A percentile compares a stretch with the other conserved stretches of the same genome.
Evolutionary conservation across 2,113 vertebrate genomes (phyloP).

Genomic region (Calidris pugnax): DNA sequence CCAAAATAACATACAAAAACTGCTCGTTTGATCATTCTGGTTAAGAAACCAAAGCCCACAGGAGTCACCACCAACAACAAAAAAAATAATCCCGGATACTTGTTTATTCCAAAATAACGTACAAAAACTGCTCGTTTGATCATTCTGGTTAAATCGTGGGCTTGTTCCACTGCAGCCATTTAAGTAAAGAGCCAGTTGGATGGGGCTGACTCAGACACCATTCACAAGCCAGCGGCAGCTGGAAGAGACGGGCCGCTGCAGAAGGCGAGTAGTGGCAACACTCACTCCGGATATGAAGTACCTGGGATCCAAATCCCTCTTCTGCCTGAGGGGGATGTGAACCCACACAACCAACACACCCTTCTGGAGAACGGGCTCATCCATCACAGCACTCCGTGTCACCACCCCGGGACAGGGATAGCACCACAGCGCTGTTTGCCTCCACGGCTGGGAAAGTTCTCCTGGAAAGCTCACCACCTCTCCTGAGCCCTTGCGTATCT

Average conservation of each 20-base stretch:
- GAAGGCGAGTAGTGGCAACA: neutral
- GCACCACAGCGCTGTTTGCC: accelerated
- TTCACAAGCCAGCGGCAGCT: neutral
- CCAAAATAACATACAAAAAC: neutral
- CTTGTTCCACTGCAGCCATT: neutral
- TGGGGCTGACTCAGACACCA: constrained; percentile 34
- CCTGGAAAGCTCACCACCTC: neutral
- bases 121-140: neutral
- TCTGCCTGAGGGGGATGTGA: neutral
- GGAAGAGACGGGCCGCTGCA: neutral
- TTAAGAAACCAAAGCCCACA: neutral
- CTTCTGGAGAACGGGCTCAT: accelerated
- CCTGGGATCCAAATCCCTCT: neutral
- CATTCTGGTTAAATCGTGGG: accelerated
- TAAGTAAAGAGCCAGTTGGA: neutral
- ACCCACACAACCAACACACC: neutral
- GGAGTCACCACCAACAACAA: neutral
- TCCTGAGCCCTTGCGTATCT: neutral
- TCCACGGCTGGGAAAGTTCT: neutral
- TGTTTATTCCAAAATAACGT: neutral
- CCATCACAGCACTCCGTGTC: accelerated
- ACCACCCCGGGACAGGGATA: accelerated
- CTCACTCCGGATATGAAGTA: neutral
- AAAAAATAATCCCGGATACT: neutral
- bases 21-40: neutral